These are phyloP conservation scores for Drosophila formosana DNA, from an alignment of 2,888 invertebrate species.

Conservation along the genomic window DNA sequence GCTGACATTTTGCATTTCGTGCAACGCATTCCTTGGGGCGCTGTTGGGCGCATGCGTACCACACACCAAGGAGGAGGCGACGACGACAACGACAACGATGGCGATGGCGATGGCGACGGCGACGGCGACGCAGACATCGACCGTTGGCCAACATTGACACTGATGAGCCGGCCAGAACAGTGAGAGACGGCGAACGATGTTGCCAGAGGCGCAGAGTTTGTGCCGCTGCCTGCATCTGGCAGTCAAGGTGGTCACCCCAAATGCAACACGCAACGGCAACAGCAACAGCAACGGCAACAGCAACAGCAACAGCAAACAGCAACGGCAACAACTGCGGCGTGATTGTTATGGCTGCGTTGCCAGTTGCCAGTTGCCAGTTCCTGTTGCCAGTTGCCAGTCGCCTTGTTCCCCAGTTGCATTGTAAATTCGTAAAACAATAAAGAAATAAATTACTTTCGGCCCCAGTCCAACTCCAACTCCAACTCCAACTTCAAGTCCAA, in stretches of 20 bases:
- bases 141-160: slow-evolving; percentile 73
- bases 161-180: slow-evolving; percentile 72
- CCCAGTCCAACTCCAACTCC: slow-evolving; percentile 49
- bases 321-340: slow-evolving; percentile 68
- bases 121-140: slow-evolving; percentile 47
- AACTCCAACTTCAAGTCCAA: slow-evolving; percentile 37
- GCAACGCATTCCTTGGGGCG: slow-evolving; percentile 83
- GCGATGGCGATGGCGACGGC: slow-evolving; percentile 4
- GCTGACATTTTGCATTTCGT: slow-evolving; percentile 84
- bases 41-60: slow-evolving; percentile 78
- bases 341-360: slow-evolving; percentile 80
- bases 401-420: slow-evolving; percentile 80
- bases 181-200: slow-evolving; percentile 38
- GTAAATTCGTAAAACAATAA: slow-evolving; percentile 84
- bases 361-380: slow-evolving; percentile 68
- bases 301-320: slow-evolving; percentile 40
- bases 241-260: slow-evolving; percentile 79
- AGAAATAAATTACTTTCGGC: slow-evolving; percentile 85
- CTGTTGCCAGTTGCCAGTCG: slow-evolving; percentile 65
- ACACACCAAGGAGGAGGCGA: slow-evolving; percentile 73
- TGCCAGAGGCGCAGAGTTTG: slow-evolving; percentile 55
- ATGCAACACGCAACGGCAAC: slow-evolving; percentile 72
- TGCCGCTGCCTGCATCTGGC: slow-evolving; percentile 50
- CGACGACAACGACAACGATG: slow-evolving; percentile 27
- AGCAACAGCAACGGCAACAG: slow-evolving; percentile 31